These are phyloP conservation scores for Thymelicus lineola DNA, from an alignment of 2,888 invertebrate species.

Conservation along the genomic window DNA sequence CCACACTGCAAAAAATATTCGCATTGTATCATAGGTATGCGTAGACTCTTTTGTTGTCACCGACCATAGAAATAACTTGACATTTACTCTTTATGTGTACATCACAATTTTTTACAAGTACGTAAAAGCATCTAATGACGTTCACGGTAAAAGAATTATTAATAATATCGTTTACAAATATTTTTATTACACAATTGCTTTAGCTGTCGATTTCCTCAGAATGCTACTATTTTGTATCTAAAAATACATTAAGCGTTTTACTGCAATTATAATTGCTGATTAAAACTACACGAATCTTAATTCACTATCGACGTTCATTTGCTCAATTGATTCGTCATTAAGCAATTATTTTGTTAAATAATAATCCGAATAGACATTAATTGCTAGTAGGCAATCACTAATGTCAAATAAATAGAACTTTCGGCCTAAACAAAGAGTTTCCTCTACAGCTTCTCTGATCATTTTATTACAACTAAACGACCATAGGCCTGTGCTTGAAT, in stretches of 20 bases:
- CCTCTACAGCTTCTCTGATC: slow-evolving; percentile 52
- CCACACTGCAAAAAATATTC: slow-evolving; percentile 71
- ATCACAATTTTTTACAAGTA: no score
- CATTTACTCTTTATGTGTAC: not conserved
- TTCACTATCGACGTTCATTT: not conserved
- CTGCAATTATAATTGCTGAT: no score
- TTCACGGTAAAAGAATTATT: no score
- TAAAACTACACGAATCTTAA: not conserved
- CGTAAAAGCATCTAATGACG: no score
- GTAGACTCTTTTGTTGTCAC: slow-evolving; percentile 60
- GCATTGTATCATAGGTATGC: slow-evolving; percentile 64
- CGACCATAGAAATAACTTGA: slow-evolving; percentile 49
- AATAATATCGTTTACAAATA: no score
- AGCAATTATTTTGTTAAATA: slow-evolving; percentile 15
- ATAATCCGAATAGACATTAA: slow-evolving; percentile 17
- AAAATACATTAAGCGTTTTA: no score
- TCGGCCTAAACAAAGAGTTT: slow-evolving; percentile 60
- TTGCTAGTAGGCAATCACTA: slow-evolving; percentile 19
- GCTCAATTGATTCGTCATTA: slow-evolving; percentile 18
- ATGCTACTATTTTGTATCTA: no score
- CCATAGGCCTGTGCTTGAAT: slow-evolving; percentile 70
- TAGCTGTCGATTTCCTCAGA: no score
- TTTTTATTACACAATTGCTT: no score
- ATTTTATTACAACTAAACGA: slow-evolving; percentile 61
- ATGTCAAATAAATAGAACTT: slow-evolving; percentile 40